phyloP scores from a whole-genome alignment of 2,888 invertebrate species.

The Apotomis betuletana region DNA sequence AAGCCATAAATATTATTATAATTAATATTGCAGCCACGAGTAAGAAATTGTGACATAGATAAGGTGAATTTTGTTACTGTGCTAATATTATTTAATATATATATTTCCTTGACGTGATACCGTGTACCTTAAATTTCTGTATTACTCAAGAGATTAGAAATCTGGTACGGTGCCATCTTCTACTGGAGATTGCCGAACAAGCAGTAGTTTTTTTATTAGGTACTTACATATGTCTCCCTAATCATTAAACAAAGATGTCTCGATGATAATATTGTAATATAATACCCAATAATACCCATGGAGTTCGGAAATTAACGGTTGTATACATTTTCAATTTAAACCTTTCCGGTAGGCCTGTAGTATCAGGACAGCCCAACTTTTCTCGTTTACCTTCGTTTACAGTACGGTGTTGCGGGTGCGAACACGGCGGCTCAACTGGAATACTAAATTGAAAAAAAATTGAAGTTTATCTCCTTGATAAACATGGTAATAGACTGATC shows the following conservation, averaged over 20 bases:
- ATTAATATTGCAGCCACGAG: no score
- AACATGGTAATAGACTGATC: background rate
- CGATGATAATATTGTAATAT: no score
- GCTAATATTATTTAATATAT: background rate
- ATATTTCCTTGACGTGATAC: background rate
- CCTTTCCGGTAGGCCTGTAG: constrained; percentile 1
- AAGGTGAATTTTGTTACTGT: background rate
- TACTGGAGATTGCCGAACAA: no score
- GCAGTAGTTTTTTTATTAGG: no score
- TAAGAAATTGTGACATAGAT: no score
- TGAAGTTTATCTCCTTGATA: background rate
- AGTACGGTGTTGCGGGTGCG: background rate
- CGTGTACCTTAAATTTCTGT: no score
- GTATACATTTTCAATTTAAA: constrained; percentile 15
- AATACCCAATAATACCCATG: no score
- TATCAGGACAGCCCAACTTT: constrained; percentile 17
- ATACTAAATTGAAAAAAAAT: constrained; percentile 8
- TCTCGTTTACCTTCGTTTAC: constrained; percentile 22
- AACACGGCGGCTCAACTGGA: background rate
- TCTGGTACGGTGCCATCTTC: no score
- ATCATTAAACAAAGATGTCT: no score
- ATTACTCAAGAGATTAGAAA: no score
- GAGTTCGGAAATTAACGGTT: background rate
- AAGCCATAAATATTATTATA: no score
- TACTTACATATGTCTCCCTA: no score